Evolutionary conservation across 2,797 vertebrate genomes (phyloP).

Genomic region (Lindbergichthys nudifrons): DNA sequence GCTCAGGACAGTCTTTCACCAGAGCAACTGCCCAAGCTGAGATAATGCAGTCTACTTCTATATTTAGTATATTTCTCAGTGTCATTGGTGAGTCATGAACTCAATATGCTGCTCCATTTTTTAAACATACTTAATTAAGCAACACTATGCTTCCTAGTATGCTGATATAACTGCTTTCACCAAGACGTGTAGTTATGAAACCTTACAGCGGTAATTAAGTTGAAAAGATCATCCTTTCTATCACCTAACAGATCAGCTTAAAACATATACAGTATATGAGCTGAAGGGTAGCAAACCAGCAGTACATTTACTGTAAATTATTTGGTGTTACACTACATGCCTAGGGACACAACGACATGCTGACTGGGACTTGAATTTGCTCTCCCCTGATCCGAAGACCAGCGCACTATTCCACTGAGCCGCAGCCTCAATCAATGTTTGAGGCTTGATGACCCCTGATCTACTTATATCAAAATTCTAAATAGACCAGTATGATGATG

Average conservation of each 20-base stretch:
- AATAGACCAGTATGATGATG: not conserved
- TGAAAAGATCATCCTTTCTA: constrained; percentile 1
- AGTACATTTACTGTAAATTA: constrained; percentile 21
- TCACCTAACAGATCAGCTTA: constrained; percentile 1
- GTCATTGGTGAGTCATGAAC: not conserved
- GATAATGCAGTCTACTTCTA: not conserved
- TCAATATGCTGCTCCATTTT: not conserved
- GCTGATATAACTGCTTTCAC: not conserved
- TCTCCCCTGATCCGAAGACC: too few species aligned
- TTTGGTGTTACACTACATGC: not conserved
- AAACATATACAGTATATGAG: not conserved
- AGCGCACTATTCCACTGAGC: too few species aligned
- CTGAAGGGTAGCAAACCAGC: constrained; percentile 1
- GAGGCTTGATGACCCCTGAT: not conserved
- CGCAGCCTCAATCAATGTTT: not conserved
- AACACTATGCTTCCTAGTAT: not conserved
- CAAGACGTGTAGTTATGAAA: not conserved
- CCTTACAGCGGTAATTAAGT: too few species aligned
- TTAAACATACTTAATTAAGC: not conserved
- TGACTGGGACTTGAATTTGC: too few species aligned
- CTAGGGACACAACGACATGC: too few species aligned
- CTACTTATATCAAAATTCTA: not conserved
- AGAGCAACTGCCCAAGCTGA: too few species aligned
- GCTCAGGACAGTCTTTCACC: not conserved
- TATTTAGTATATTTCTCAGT: not conserved